Base-by-base conservation (phyloP, 30 jellyfish, hydroid and myxozoan species). In the Sanderia malayensis region DNA sequence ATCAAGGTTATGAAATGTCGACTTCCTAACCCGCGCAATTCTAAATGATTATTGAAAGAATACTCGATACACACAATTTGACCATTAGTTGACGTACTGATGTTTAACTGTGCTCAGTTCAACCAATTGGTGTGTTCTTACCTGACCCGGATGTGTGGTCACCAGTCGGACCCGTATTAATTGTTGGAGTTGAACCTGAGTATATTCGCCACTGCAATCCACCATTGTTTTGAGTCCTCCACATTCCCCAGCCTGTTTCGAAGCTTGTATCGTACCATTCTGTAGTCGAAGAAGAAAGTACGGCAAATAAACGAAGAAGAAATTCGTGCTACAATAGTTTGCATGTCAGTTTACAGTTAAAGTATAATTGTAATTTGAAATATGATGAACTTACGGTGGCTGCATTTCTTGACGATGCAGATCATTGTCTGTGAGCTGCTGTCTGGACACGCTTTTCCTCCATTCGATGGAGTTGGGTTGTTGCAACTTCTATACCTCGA, bases 111-210 rank as follows among this genome's bases (percentile, higher is more conserved):
- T n/a, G n/a, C n/a, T n/a, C n/a, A n/a, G n/a, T n/a, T n/a, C n/a
- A n/a, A n/a, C n/a, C n/a, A n/a, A n/a, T n/a, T n/a, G n/a, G n/a
- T n/a, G n/a, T n/a, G n/a, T n/a, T n/a, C 74, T 58, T 22, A 80
- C 96, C 96, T 4, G 46, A 31, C 11, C 73, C 63, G 0, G 96
- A 27, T 11, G 96, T 79, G 65, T 87, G 96, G 44, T 87, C 96
- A 15, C 86, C 82, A 11, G 64, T 63, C 11, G 96, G 96, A 31
- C 96, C 96, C 1, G 94, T 76, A n/a, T 52, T 27, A 0, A 77
- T 23, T 4, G 76, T 34, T 7, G 86, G 84, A 18, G 93, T 76
- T 18, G 47, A 46, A 13, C 93, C 92, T 8, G 79, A 21, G 44
- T 49, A 17, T 33, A 86, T 47, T 13, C n/a, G 13, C 94, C 94